Evolutionary conservation across 2,113 vertebrate genomes (phyloP).

Genomic region (Ciconia boyciana): DNA sequence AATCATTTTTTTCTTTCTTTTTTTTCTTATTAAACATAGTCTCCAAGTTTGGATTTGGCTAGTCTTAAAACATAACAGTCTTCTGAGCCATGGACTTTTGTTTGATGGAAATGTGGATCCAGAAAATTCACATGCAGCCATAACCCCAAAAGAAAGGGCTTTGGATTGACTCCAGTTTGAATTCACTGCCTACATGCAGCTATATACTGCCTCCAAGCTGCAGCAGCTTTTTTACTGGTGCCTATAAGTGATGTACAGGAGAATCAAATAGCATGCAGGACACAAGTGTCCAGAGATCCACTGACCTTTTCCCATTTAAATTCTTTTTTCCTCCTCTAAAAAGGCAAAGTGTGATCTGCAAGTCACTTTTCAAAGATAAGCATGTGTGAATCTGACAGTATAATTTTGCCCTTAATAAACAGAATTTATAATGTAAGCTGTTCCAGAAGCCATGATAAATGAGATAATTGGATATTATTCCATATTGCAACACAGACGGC

Average conservation of each 20-base stretch:
- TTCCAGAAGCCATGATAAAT: slow-evolving; percentile 38
- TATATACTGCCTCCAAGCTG: slow-evolving; percentile 19
- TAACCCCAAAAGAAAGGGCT: neutral
- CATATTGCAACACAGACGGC: neutral
- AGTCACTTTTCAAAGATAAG: slow-evolving; percentile 42
- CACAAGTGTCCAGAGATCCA: neutral
- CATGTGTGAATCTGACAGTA: slow-evolving; percentile 30
- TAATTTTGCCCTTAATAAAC: slow-evolving; percentile 58
- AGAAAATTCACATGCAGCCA: neutral
- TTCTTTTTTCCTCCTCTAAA: neutral
- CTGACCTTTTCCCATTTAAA: neutral
- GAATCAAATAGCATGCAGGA: neutral
- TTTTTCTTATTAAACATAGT: neutral
- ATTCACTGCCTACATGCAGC: neutral
- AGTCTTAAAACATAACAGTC: neutral
- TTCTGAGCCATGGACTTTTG: neutral
- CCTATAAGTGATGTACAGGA: neutral
- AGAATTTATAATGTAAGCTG: slow-evolving; percentile 32
- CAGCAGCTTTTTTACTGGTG: neutral
- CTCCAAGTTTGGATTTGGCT: neutral
- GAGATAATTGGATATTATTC: slow-evolving; percentile 53
- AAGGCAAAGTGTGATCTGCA: neutral
- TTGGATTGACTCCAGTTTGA: neutral
- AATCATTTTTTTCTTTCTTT: neutral
- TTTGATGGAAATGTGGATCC: neutral